phyloP scores from a whole-genome alignment of 2,113 vertebrate species.

The Narcine bancroftii region DNA sequence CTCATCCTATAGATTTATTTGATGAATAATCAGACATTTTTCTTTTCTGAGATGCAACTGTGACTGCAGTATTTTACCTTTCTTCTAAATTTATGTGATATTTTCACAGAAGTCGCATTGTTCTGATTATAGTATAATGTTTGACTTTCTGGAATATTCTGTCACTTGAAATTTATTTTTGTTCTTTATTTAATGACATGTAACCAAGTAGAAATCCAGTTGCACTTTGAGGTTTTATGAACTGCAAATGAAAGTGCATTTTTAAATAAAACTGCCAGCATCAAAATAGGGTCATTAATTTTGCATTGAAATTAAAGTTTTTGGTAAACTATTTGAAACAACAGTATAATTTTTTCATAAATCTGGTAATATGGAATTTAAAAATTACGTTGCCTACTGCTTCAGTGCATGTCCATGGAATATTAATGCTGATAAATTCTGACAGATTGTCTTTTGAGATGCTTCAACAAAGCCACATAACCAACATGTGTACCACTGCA shows the following conservation, averaged over 20 bases:
- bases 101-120: not conserved
- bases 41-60: not conserved
- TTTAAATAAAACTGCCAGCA: not conserved
- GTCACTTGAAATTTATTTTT: not conserved
- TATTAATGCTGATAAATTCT: conserved; percentile 48
- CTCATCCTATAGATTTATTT: not conserved
- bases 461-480: conserved; percentile 46
- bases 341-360: not conserved
- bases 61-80: not conserved
- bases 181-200: not conserved
- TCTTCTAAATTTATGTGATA: not conserved
- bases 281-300: not conserved
- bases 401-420: conserved; percentile 45
- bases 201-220: not conserved
- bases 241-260: not conserved
- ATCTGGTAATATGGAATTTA: not conserved
- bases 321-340: not conserved
- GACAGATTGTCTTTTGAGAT: conserved; percentile 48
- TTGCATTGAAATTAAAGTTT: not conserved
- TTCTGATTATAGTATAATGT: not conserved
- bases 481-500: conserved; percentile 41
- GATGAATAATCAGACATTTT: not conserved
- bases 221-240: not conserved
- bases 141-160: not conserved
- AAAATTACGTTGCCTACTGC: not conserved